Evolutionary conservation across 2,888 invertebrate species (phyloP).

Genomic region (Didymodactylos carnosus): DNA sequence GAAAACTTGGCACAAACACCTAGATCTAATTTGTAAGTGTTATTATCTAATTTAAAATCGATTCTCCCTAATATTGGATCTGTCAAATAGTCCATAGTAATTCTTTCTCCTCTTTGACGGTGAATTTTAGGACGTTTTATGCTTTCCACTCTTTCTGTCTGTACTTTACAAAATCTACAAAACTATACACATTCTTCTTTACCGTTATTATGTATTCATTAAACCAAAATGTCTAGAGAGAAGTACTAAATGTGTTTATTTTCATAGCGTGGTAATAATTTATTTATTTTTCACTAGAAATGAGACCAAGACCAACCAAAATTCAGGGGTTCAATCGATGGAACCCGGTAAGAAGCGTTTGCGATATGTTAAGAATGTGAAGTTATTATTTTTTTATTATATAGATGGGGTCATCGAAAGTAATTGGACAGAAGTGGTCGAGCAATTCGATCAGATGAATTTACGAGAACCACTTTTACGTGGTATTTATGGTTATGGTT

Average conservation of each 20-base stretch:
- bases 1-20: no score
- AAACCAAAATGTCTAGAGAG: background rate
- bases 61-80: no score
- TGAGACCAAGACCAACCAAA: background rate
- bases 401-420: background rate
- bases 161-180: no score
- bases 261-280: background rate
- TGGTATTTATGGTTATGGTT: slow-evolving; percentile 14
- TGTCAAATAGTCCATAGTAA: no score
- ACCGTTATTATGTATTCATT: background rate
- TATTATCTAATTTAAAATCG: no score
- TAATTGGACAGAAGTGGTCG: background rate
- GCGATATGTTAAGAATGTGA: background rate
- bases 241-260: background rate
- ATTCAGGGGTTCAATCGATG: background rate
- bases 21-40: no score
- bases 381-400: background rate
- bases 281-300: background rate
- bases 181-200: no score
- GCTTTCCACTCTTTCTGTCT: no score
- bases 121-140: no score
- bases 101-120: no score
- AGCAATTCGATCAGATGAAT: slow-evolving; percentile 13
- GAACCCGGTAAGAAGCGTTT: background rate
- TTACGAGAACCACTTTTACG: slow-evolving; percentile 12